Conservation (phyloP, 2,888 invertebrate species). For the Lucinisca nassula region DNA sequence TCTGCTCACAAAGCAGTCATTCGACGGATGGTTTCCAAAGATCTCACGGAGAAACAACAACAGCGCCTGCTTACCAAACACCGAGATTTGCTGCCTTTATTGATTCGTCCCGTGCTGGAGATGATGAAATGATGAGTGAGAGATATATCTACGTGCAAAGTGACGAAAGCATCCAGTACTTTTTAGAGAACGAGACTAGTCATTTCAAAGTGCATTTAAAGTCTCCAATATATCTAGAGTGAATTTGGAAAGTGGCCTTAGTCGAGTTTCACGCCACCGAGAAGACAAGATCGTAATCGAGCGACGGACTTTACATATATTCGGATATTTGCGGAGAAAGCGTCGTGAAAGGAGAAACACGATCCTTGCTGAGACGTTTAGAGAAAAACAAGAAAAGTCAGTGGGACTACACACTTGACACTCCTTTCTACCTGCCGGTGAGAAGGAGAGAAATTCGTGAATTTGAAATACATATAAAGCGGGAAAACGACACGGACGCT, state of each 20-base stretch:
- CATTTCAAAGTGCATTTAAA: slow-evolving; percentile 41
- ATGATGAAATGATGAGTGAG: not conserved
- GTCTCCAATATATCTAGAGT: not conserved
- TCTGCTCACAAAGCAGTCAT: slow-evolving; percentile 30
- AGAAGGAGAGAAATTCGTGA: slow-evolving; percentile 34
- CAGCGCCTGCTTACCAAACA: slow-evolving; percentile 23
- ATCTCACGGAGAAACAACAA: slow-evolving; percentile 37
- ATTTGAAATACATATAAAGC: slow-evolving; percentile 44
- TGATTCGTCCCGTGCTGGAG: not conserved
- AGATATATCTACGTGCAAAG: slow-evolving; percentile 7
- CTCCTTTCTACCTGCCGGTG: slow-evolving; percentile 46
- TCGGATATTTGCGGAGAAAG: slow-evolving; percentile 45
- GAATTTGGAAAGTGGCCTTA: slow-evolving; percentile 27
- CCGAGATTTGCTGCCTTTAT: slow-evolving; percentile 26
- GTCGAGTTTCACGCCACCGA: slow-evolving; percentile 21
- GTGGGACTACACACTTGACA: slow-evolving; percentile 34
- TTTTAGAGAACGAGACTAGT: slow-evolving; percentile 3
- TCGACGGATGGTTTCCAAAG: slow-evolving; percentile 49
- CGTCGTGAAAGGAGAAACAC: slow-evolving; percentile 40
- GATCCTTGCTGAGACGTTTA: slow-evolving; percentile 45
- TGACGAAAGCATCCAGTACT: not conserved
- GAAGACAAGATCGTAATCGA: not conserved
- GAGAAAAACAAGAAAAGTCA: slow-evolving; percentile 32
- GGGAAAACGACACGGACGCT: not conserved
- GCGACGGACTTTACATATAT: slow-evolving; percentile 34